Evolutionary conservation across 2,888 invertebrate genomes (phyloP), one percentile per base, ranked within the genome.

Genomic region (Pemphredon lugubris): DNA sequence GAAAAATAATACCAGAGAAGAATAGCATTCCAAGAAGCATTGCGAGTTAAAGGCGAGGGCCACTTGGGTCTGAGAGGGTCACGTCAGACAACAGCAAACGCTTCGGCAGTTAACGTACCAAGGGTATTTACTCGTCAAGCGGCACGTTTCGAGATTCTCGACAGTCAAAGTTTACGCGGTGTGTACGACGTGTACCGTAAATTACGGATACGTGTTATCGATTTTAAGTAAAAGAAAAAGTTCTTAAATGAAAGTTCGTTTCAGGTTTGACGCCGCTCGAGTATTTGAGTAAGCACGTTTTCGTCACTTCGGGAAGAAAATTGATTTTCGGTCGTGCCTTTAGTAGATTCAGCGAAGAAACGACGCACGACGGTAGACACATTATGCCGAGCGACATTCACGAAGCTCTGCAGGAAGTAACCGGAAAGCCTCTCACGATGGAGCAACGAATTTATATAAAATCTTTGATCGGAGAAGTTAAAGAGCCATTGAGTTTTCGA

Each of bases 81-180:
- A 45, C 77, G 79, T 37, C 84, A 84, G 67, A 51, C 71, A n/a
- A 63, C 65, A n/a, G 65, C 69, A 14, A 64, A 71, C 14, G 40
- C 60, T 23, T 54, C 64, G 54, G 39, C 37, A 55, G 50, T 53
- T 53, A 66, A 93, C 77, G 91, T 94, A 75, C 96, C 96, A 0
- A 90, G 96, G 45, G 93, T 94, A n/a, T 96, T 95, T 88, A 93
- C 94, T 0, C 92, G 96, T 39, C 93, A 93, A 37, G 94, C 93
- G 73, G 94, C 95, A 0, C 92, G 95, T 75, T 96, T 96, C 87
- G 93, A 95, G 75, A 90, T 96, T 54, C 95, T 96, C 69, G 94
- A 95, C 82, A 91, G 93, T 54, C 88, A 90, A 47, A 90, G 90
- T 64, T 88, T 94, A 20, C 87, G 89, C 65, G 90, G 92, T 92